Conservation (phyloP, 2,797 vertebrate genomes). For the Acrossocheilus fasciatus region DNA sequence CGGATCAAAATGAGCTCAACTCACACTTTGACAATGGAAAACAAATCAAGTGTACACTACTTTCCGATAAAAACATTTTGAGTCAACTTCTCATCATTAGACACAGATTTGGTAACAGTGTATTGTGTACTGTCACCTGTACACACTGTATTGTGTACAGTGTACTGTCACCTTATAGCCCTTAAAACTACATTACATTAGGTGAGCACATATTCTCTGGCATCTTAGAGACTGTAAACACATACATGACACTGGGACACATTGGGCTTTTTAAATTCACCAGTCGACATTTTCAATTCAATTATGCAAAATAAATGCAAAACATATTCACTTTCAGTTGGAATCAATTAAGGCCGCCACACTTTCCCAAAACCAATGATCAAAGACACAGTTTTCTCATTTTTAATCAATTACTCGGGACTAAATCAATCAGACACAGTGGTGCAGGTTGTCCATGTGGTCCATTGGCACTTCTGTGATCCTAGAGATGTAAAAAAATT, state of each 20-base stretch:
- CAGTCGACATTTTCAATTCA: background rate
- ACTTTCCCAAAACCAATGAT: conserved; percentile 2
- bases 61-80: background rate
- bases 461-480: conserved; percentile 57
- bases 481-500: conserved; percentile 2
- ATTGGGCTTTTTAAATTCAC: conserved; percentile 21
- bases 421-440: conserved; percentile 48
- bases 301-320: background rate
- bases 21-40: conserved; percentile 19
- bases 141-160: too few species aligned
- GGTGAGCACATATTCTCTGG: conserved; percentile 44
- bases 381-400: conserved; percentile 1
- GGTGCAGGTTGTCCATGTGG: conserved; percentile 34
- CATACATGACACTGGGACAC: conserved; percentile 43
- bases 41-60: background rate
- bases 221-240: conserved; percentile 59
- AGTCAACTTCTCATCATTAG: background rate
- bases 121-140: too few species aligned
- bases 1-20: background rate
- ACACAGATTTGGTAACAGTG: conserved; percentile 37
- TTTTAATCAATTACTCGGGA: background rate
- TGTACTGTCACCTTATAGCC: conserved; percentile 53
- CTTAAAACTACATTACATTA: conserved; percentile 53
- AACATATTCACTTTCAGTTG: conserved; percentile 15
- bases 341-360: conserved; percentile 8